Evolutionary conservation across 1,140 invertebrate species (phyloP).

Genomic region (Pseudomyrmex concolor): DNA sequence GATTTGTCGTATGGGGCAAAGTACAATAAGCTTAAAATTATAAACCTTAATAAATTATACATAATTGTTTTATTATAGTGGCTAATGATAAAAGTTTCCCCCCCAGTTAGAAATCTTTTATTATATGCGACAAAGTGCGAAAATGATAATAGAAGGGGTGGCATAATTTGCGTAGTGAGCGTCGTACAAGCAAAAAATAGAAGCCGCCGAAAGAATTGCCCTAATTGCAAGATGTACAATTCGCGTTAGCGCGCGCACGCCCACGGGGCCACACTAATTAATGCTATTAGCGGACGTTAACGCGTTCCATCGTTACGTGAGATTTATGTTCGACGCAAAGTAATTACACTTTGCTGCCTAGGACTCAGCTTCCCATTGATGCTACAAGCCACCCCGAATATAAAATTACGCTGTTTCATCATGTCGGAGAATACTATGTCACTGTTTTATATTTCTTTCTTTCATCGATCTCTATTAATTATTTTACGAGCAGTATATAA

Average conservation of each 20-base stretch:
- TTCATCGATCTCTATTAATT: not conserved
- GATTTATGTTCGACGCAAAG: slow-evolving; percentile 60
- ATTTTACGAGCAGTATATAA: slow-evolving; percentile 4
- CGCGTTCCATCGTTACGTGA: slow-evolving; percentile 59
- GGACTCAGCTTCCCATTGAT: slow-evolving; percentile 15
- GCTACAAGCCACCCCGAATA: slow-evolving; percentile 14
- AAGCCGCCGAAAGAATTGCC: slow-evolving; percentile 46
- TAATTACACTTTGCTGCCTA: slow-evolving; percentile 48
- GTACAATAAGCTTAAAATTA: not conserved
- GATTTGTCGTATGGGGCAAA: not conserved
- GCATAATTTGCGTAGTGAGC: slow-evolving; percentile 9
- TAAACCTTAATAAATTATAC: not conserved
- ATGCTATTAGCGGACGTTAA: slow-evolving; percentile 62
- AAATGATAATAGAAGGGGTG: slow-evolving; percentile 37
- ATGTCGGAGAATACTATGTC: not conserved
- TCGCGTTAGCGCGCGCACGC: slow-evolving; percentile 37
- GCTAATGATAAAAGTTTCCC: not conserved
- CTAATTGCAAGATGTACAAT: slow-evolving; percentile 62
- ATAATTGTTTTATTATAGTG: not conserved
- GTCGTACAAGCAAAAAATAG: slow-evolving; percentile 7
- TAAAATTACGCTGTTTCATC: slow-evolving; percentile 29
- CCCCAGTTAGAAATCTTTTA: not conserved
- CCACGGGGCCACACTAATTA: slow-evolving; percentile 50
- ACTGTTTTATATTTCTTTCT: not conserved
- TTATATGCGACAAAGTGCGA: not conserved